Percentiles rank a stretch among this genome's conserved stretches.
Evolutionary conservation across 2,888 invertebrate genomes (phyloP).

Genomic region (Erebia ligea): DNA sequence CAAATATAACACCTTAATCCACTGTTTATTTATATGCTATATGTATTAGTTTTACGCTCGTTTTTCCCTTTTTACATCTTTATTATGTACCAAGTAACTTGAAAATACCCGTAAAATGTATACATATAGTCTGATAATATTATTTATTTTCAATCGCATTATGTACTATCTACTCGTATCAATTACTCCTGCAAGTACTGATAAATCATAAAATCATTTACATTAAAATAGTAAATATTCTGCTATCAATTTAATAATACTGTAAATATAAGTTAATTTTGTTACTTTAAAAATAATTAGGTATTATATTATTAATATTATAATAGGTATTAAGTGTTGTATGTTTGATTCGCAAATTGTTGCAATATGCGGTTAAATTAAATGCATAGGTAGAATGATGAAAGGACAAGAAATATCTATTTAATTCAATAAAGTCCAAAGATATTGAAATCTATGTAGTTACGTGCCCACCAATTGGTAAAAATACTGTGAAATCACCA

Average conservation of each 20-base stretch:
- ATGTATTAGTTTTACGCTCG: constrained; percentile 12
- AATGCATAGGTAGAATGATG: constrained; percentile 74
- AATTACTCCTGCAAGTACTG: constrained; percentile 42
- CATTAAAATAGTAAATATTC: constrained; percentile 70
- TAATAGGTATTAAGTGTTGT: constrained; percentile 81
- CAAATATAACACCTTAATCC: not conserved
- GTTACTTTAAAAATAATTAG: constrained; percentile 82
- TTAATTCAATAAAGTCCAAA: constrained; percentile 73
- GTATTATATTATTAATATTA: constrained; percentile 76
- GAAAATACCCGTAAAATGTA: constrained; percentile 20
- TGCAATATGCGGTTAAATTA: constrained; percentile 80
- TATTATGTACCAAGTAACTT: constrained; percentile 12
- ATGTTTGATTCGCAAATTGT: constrained; percentile 82
- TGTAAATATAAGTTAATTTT: constrained; percentile 84
- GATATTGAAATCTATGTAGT: constrained; percentile 71
- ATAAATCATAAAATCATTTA: constrained; percentile 43
- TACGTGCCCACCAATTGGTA: constrained; percentile 74
- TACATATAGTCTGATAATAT: not conserved
- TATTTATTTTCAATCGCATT: constrained; percentile 9
- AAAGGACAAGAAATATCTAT: constrained; percentile 69
- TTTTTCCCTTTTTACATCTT: not conserved
- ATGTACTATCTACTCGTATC: constrained; percentile 33
- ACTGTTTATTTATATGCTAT: not conserved
- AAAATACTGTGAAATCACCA: constrained; percentile 64
- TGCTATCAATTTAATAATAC: constrained; percentile 78